A percentile compares a stretch with the other conserved stretches of the same genome.
Evolutionary conservation across 2,888 invertebrate species (phyloP).

Genomic region (Nymphalis urticae): DNA sequence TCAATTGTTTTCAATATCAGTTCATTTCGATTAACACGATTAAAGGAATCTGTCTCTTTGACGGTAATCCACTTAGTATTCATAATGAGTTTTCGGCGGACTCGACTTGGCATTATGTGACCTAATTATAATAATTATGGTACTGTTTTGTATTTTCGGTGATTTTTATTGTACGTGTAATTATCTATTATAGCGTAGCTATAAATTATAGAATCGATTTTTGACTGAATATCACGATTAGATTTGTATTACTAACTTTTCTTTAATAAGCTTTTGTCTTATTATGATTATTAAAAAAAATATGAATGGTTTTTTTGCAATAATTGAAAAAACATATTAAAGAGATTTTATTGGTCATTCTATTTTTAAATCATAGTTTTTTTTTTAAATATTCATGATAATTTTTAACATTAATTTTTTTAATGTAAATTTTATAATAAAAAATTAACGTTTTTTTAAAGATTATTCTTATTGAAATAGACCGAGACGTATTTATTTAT

Average conservation of each 20-base stretch:
- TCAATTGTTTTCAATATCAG: constrained; percentile 80
- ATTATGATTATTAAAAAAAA: background rate
- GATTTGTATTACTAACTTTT: background rate
- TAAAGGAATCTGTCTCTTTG: constrained; percentile 71
- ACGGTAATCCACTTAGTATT: constrained; percentile 67
- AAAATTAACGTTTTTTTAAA: too few species aligned
- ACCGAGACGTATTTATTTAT: background rate
- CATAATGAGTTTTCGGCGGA: constrained; percentile 47
- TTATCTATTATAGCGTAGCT: background rate
- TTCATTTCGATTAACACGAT: constrained; percentile 78
- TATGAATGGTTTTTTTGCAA: background rate
- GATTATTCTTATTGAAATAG: too few species aligned
- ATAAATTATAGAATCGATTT: background rate
- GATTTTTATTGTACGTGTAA: constrained; percentile 38
- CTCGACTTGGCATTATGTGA: constrained; percentile 62
- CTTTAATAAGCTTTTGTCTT: background rate
- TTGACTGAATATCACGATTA: background rate
- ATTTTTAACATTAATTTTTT: too few species aligned
- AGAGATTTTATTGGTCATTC: background rate
- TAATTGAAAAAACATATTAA: too few species aligned
- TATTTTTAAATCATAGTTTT: too few species aligned
- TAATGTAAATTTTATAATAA: too few species aligned
- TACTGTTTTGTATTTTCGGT: constrained; percentile 47
- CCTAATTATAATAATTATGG: constrained; percentile 68
- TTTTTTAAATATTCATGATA: too few species aligned